Base-by-base conservation (phyloP, 2,113 vertebrate genomes). In the Heterocephalus glaber region DNA sequence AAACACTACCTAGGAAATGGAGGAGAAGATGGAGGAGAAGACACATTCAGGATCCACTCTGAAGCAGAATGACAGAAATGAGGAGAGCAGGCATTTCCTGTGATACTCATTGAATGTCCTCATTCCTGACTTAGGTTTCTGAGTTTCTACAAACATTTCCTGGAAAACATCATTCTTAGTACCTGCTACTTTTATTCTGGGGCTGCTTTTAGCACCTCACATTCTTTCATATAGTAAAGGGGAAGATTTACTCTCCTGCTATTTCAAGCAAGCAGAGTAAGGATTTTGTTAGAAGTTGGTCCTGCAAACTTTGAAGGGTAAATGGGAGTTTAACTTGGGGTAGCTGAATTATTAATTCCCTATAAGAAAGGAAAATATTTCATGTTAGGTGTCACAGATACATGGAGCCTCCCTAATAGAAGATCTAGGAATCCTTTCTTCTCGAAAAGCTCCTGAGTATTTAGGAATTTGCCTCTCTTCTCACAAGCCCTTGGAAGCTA, bases 151-250 rank as follows among this genome's bases (percentile, higher is more conserved):
- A 95, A 41, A 91, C 5, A 38, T 80, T 91, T 93, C 47, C 70
- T 54, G 66, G 38, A 60, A 91, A 95, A 41, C 76, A 86, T 30
- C 74, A 26, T 49, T 76, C 2, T 92, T 61, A 38, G 33, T 63
- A 56, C n/a, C 66, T 87, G 30, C 84, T 82, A 94, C 47, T 82
- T 84, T 86, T 61, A 49, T 76, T n/a, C 84, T 33, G 52, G n/a
- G 79, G n/a, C 65, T 89, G 77, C 95, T 88, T 84, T 74, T 95
- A 70, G 28, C 70, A 92, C 76, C n/a, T 93, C n/a, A 58, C 14
- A 44, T 93, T 92, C 88, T 92, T 93, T 94, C 41, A 19, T 86
- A 52, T 74, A 92, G 47, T 33, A 16, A 92, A 68, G 70, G 44
- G 47, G 85, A 77, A 66, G 63, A 66, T 79, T 70, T 19, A 24